phyloP scores from a whole-genome alignment of 2,888 invertebrate genomes.

The Tinea pellionella region DNA sequence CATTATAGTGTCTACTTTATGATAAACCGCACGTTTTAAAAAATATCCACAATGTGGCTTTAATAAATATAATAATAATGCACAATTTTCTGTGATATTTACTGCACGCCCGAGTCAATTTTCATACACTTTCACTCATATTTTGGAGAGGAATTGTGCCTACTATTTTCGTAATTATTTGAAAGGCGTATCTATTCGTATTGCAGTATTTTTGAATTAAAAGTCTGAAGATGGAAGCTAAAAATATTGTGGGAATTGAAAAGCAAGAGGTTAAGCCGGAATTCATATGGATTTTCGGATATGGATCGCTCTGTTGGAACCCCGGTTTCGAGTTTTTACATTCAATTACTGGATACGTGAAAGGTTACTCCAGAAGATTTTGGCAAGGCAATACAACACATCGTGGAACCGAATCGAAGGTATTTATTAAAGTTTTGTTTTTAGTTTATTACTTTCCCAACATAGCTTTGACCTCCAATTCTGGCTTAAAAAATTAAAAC shows the following conservation, averaged over 20 bases:
- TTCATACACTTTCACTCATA: neutral
- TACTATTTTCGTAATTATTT: neutral
- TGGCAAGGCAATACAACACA: slow-evolving; percentile 93
- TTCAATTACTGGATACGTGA: slow-evolving; percentile 84
- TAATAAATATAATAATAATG: slow-evolving; percentile 38
- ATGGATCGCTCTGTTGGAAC: slow-evolving; percentile 95
- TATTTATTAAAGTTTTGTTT: slow-evolving; percentile 40
- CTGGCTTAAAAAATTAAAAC: too few species aligned
- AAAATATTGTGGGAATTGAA: neutral
- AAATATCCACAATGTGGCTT: slow-evolving; percentile 46
- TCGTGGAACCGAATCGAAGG: slow-evolving; percentile 79
- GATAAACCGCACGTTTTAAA: slow-evolving; percentile 26
- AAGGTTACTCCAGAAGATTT: slow-evolving; percentile 85
- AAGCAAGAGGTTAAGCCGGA: slow-evolving; percentile 24
- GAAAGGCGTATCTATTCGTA: neutral
- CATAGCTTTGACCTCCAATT: too few species aligned
- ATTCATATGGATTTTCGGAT: slow-evolving; percentile 92
- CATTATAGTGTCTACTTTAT: slow-evolving; percentile 32
- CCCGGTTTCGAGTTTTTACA: slow-evolving; percentile 89
- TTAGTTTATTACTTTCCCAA: too few species aligned
- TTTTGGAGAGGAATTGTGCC: neutral
- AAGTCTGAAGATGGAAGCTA: neutral
- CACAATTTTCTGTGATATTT: slow-evolving; percentile 32
- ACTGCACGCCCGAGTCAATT: neutral
- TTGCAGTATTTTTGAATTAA: neutral